Percentiles rank a stretch among this genome's conserved stretches.
Evolutionary conservation across 1,140 invertebrate genomes (phyloP).

Genomic region (Mylabris phalerata): DNA sequence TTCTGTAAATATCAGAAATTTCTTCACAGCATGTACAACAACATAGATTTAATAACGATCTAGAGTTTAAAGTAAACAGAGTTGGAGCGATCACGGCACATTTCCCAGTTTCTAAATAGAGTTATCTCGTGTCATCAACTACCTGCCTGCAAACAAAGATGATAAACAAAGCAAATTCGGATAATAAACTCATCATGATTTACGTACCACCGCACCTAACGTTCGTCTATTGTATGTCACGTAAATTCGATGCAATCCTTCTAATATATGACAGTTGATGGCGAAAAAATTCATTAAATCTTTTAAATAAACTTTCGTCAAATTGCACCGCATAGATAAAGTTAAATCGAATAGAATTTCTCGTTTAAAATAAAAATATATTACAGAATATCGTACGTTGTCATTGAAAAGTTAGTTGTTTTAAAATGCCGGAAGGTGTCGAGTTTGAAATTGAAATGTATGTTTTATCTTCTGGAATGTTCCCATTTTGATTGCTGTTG

Average conservation of each 20-base stretch:
- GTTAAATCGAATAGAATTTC: neutral
- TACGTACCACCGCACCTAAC: constrained; percentile 8
- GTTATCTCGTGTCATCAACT: constrained; percentile 16
- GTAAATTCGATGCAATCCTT: neutral
- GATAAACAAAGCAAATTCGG: constrained; percentile 15
- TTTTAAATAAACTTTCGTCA: neutral
- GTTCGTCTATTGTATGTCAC: constrained; percentile 6
- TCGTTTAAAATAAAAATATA: neutral
- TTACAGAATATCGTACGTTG: neutral
- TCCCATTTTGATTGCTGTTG: constrained; percentile 17
- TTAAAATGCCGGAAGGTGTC: neutral
- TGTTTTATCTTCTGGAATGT: constrained; percentile 14
- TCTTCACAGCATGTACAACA: constrained; percentile 3
- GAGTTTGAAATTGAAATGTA: constrained; percentile 8
- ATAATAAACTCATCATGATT: constrained; percentile 16
- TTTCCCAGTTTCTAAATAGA: constrained; percentile 12
- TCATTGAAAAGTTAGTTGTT: neutral
- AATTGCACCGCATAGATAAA: neutral
- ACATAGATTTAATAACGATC: neutral
- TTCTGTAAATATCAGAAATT: neutral
- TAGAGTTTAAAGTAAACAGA: constrained; percentile 10
- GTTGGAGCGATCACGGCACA: constrained; percentile 11
- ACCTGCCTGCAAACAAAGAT: constrained; percentile 13
- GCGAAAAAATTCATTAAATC: neutral
- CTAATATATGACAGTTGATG: neutral